Evolutionary conservation across 2,797 vertebrate genomes (phyloP), one percentile per base, ranked within the genome.

Genomic region (Schizopygopsis pylzovi): DNA sequence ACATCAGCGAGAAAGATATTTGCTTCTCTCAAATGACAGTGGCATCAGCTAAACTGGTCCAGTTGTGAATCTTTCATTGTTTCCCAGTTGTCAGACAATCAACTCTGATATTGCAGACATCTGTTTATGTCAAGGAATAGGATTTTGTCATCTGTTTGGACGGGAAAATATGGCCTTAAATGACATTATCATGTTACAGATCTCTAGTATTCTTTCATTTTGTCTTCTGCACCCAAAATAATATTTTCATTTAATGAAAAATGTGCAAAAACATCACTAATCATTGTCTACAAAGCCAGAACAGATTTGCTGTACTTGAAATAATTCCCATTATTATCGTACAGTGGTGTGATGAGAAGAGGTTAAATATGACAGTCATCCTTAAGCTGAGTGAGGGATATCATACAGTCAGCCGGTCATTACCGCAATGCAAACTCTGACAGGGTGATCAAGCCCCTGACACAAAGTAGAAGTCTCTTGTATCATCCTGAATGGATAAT

Each of bases 51-150:
- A 85, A 88, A 86, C 56, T 61, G 79, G 80, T 78, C 82, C 84
- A 70, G 11, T 77, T 79, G 81, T 85, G 72, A 87, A 87, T 87
- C 87, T 86, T 85, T 87, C 84, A 88, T 86, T 81, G 79, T 70
- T 80, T 80, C 49, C 37, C 63, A 88, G 83, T 85, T 90, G 85
- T 90, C 87, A 90, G 79, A 85, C 75, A 86, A 88, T 87, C 89
- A 84, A 85, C 86, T 85, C 63, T 78, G 85, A 90, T 88, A 90
- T 89, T 90, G 83, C 88, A 90, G 83, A 91, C 86, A 91, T 90
- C 87, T 89, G 82, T 87, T 81, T 84, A 80, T 77, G 90, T 86
- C 89, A 90, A 75, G 84, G 81, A 87, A 89, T 61, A 87, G 49
- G 45, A 85, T 85, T 71, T 85, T 87, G 82, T 89, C 86, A 86